Evolutionary conservation across 2,113 vertebrate genomes (phyloP).

Genomic region (Hippolais icterina): DNA sequence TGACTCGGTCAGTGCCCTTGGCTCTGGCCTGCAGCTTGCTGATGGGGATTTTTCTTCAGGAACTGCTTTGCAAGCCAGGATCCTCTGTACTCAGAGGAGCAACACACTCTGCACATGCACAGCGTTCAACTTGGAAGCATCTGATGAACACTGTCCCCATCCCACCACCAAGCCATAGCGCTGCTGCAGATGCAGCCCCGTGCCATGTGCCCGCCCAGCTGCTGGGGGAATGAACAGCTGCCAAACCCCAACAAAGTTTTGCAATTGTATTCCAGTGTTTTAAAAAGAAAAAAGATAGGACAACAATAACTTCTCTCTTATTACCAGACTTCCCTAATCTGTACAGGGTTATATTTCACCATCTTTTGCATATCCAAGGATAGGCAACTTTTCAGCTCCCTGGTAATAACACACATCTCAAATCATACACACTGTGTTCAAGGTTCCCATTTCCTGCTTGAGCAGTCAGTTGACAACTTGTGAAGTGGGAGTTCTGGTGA

Average conservation of each 20-base stretch:
- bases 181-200: background rate
- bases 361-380: background rate
- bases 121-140: background rate
- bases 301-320: background rate
- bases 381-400: background rate
- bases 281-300: background rate
- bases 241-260: background rate
- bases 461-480: constrained; percentile 34
- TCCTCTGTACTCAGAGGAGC: background rate
- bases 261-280: background rate
- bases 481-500: constrained; percentile 37
- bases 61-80: background rate
- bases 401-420: background rate
- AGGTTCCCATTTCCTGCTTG: constrained; percentile 24
- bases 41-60: background rate
- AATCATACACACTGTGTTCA: background rate
- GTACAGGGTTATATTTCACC: background rate
- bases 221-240: background rate
- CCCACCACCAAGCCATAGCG: background rate
- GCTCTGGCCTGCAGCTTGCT: background rate
- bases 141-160: background rate
- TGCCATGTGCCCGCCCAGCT: background rate
- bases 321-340: background rate
- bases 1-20: background rate
- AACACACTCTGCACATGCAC: background rate